phyloP scores from a whole-genome alignment of 2,888 invertebrate genomes.

The Drosophila greeni region DNA sequence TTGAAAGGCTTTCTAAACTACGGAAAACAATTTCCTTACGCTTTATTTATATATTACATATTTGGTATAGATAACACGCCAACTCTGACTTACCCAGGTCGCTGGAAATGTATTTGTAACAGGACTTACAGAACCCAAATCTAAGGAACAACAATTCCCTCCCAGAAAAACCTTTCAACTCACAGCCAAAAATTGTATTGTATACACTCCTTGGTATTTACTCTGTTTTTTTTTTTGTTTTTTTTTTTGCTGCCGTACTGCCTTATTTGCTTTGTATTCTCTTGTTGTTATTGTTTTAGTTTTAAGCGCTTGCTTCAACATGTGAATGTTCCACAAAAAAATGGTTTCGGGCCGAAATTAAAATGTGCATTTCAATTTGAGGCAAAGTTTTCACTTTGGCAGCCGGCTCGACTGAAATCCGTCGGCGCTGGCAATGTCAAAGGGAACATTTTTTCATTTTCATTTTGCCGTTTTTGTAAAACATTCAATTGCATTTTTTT shows the following conservation, averaged over 20 bases:
- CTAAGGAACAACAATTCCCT: constrained; percentile 26
- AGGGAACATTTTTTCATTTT: constrained; percentile 56
- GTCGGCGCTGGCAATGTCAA: constrained; percentile 48
- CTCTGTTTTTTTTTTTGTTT: constrained; percentile 40
- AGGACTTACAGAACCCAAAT: constrained; percentile 51
- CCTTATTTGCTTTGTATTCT: constrained; percentile 41
- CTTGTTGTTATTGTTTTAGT: constrained; percentile 59
- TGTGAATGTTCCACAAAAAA: constrained; percentile 78
- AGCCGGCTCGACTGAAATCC: constrained; percentile 24
- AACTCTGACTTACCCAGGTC: constrained; percentile 65
- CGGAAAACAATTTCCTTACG: constrained; percentile 54
- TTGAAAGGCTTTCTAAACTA: constrained; percentile 65
- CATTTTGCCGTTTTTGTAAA: constrained; percentile 63
- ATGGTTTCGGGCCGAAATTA: constrained; percentile 55
- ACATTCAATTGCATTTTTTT: constrained; percentile 57
- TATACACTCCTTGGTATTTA: constrained; percentile 52
- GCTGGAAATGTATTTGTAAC: constrained; percentile 53
- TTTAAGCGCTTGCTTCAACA: constrained; percentile 77
- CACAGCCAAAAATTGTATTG: constrained; percentile 36
- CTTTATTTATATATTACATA: constrained; percentile 46
- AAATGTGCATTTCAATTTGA: constrained; percentile 64
- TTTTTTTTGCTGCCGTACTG: constrained; percentile 25
- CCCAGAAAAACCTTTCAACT: constrained; percentile 46
- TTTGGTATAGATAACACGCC: constrained; percentile 53
- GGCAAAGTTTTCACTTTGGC: constrained; percentile 60